These are phyloP conservation scores for Panthera tigris DNA, from an alignment of 2,113 vertebrate genomes.

Conservation along the genomic window DNA sequence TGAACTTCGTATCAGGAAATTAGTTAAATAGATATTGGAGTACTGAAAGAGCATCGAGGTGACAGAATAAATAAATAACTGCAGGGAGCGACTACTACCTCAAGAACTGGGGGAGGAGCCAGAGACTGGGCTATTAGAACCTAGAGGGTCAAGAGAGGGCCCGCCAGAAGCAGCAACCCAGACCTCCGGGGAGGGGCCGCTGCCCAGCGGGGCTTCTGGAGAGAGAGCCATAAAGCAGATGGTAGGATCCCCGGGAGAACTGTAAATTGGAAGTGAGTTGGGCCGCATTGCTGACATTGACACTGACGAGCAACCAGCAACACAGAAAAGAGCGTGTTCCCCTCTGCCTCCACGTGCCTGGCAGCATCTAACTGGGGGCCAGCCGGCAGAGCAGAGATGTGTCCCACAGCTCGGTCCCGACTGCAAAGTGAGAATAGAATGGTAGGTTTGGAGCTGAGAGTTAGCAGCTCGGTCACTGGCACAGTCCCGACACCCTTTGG, in stretches of 20 bases:
- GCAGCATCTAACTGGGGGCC: neutral
- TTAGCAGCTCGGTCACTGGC: neutral
- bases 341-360: neutral
- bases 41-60: neutral
- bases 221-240: neutral
- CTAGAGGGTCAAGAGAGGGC: neutral
- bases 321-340: neutral
- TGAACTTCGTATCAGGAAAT: neutral
- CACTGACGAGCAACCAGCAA: neutral
- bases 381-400: neutral
- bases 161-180: neutral
- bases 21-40: neutral
- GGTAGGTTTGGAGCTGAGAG: neutral
- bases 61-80: neutral
- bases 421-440: neutral
- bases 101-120: neutral
- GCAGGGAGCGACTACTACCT: neutral
- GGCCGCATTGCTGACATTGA: neutral
- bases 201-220: neutral
- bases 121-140: neutral
- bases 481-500: neutral
- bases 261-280: neutral
- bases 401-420: neutral
- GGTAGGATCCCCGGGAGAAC: neutral
- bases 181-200: neutral